Conservation (phyloP, 2,113 vertebrate genomes). For the Gnathonemus longibarbis region DNA sequence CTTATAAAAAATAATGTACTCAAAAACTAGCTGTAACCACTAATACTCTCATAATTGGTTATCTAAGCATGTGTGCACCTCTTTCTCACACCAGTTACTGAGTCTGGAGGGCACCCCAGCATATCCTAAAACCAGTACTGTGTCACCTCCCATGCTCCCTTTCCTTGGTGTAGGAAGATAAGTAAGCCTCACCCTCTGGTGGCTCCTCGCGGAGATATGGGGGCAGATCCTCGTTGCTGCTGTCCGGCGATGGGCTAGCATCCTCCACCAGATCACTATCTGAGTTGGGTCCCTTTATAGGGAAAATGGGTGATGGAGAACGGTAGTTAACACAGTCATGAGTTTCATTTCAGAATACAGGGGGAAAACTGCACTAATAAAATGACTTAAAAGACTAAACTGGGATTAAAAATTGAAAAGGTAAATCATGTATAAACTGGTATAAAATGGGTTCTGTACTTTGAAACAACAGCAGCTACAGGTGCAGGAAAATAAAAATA, state of each 20-base stretch:
- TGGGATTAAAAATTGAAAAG: not conserved
- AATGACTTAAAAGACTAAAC: not conserved
- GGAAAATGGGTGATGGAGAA: not conserved
- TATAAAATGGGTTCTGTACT: not conserved
- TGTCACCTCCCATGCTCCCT: not conserved
- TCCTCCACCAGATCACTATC: conserved; percentile 37
- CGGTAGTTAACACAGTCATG: not conserved
- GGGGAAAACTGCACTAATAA: not conserved
- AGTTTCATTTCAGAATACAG: not conserved
- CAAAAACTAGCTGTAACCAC: not conserved
- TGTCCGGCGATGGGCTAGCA: conserved; percentile 18
- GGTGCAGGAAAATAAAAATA: not conserved
- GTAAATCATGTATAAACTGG: not conserved
- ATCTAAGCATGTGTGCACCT: not conserved
- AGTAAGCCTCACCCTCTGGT: conserved; percentile 35
- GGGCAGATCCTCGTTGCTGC: conserved; percentile 39
- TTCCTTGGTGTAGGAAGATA: not conserved
- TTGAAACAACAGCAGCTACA: not conserved
- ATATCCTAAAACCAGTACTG: not conserved
- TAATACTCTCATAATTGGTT: not conserved
- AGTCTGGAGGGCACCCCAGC: not conserved
- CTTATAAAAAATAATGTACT: not conserved
- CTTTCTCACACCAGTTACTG: not conserved
- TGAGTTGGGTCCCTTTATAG: conserved; percentile 33
- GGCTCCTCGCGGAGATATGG: conserved; percentile 45